Evolutionary conservation across 2,113 vertebrate genomes (phyloP).

Genomic region (Bubo blakistoni): DNA sequence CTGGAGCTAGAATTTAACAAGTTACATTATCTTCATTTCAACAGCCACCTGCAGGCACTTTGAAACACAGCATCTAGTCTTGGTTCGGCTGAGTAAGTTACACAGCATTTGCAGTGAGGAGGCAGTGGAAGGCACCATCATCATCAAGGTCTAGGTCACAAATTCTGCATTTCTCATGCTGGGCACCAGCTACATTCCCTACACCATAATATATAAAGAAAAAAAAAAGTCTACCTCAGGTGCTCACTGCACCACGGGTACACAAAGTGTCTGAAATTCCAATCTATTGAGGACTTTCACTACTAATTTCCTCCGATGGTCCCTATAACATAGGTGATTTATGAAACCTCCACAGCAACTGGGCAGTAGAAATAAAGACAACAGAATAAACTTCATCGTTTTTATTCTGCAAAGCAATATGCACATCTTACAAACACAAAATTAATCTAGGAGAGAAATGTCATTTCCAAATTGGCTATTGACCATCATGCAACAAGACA

Average conservation of each 20-base stretch:
- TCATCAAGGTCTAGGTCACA: neutral
- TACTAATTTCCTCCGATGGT: neutral
- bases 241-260: neutral
- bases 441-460: slow-evolving; percentile 74
- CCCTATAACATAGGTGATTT: neutral
- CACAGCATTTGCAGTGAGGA: neutral
- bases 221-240: rapidly evolving
- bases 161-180: neutral
- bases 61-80: neutral
- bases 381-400: slow-evolving; percentile 37
- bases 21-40: neutral
- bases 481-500: slow-evolving; percentile 81
- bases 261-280: neutral
- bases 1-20: neutral
- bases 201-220: neutral
- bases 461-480: slow-evolving; percentile 76
- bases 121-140: neutral
- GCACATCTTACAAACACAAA: slow-evolving; percentile 82
- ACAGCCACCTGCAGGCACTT: neutral
- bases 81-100: neutral
- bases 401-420: slow-evolving; percentile 85
- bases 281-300: neutral
- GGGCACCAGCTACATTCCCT: neutral
- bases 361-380: neutral
- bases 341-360: neutral